Percentiles rank a stretch among this genome's conserved stretches.
phyloP scores from a whole-genome alignment of 2,113 vertebrate genomes.

The Cyanoramphus novaezelandiae region DNA sequence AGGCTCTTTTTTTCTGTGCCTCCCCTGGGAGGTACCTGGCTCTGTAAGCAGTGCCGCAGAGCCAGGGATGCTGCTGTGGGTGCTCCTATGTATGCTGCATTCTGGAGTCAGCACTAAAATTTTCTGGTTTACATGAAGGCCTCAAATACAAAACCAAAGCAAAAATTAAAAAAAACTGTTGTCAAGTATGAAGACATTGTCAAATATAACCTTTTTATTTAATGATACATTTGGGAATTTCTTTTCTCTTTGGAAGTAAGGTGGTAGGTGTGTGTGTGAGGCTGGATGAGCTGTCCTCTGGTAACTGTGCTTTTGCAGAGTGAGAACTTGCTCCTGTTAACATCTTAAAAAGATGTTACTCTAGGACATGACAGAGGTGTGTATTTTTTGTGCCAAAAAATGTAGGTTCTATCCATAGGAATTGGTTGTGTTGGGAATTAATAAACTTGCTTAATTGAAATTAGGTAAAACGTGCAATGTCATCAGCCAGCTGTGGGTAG shows the following conservation, averaged over 20 bases:
- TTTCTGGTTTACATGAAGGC: neutral
- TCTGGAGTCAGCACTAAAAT: neutral
- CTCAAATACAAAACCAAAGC: neutral
- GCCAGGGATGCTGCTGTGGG: neutral
- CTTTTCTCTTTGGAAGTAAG: neutral
- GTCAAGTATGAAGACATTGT: neutral
- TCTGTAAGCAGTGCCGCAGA: neutral
- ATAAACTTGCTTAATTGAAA: neutral
- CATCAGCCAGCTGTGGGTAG: neutral
- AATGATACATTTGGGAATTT: neutral
- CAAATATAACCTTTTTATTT: neutral
- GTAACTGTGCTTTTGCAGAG: neutral
- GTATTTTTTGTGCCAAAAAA: neutral
- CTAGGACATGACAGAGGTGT: neutral
- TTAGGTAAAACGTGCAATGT: neutral
- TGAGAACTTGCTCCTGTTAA: neutral
- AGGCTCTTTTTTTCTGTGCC: neutral
- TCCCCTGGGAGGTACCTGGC: fast-evolving
- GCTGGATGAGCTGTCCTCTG: neutral
- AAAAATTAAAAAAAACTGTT: neutral
- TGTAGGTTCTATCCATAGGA: neutral
- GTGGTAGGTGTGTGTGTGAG: neutral
- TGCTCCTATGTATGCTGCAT: neutral
- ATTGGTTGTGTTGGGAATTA: neutral
- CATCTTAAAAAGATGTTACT: neutral